Conservation (phyloP, 2,797 vertebrate species). For the Enteromius unitaeniatus region DNA sequence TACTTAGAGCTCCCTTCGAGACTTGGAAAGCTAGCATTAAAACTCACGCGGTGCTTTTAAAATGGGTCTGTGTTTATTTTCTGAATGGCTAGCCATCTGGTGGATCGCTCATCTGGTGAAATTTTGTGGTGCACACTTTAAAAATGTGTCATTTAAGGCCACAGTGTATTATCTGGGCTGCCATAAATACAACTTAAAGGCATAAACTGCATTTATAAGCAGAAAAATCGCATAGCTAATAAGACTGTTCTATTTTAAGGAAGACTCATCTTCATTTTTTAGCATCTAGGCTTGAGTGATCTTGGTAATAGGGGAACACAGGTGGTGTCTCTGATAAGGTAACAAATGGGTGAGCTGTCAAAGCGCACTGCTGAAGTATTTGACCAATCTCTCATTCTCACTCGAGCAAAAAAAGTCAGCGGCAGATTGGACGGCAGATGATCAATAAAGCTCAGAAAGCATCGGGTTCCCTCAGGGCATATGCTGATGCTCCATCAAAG, state of each 20-base stretch:
- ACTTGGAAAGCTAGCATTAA: conserved; percentile 31
- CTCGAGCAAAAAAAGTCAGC: not conserved
- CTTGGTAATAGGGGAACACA: conserved; percentile 37
- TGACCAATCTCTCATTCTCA: conserved; percentile 40
- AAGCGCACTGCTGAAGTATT: conserved; percentile 22
- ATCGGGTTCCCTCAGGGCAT: conserved; percentile 25
- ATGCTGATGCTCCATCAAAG: conserved; percentile 42
- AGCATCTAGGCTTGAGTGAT: conserved; percentile 26
- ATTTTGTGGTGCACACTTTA: not conserved
- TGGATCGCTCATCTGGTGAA: conserved; percentile 11
- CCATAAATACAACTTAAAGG: conserved; percentile 10
- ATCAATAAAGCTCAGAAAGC: conserved; percentile 46
- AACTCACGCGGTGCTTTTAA: conserved; percentile 30
- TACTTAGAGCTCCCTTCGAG: conserved; percentile 31
- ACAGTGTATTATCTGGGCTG: not conserved
- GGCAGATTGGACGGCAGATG: conserved; percentile 46
- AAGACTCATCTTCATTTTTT: conserved; percentile 19
- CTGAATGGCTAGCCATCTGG: conserved; percentile 37
- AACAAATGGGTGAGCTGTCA: conserved; percentile 27
- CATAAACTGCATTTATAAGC: not conserved
- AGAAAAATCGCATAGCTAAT: not conserved
- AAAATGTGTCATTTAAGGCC: conserved; percentile 5
- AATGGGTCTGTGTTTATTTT: conserved; percentile 35
- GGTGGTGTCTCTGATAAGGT: conserved; percentile 43
- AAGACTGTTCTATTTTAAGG: not conserved